Base-by-base conservation (phyloP, 2,888 invertebrate genomes). In the Autographa gamma region DNA sequence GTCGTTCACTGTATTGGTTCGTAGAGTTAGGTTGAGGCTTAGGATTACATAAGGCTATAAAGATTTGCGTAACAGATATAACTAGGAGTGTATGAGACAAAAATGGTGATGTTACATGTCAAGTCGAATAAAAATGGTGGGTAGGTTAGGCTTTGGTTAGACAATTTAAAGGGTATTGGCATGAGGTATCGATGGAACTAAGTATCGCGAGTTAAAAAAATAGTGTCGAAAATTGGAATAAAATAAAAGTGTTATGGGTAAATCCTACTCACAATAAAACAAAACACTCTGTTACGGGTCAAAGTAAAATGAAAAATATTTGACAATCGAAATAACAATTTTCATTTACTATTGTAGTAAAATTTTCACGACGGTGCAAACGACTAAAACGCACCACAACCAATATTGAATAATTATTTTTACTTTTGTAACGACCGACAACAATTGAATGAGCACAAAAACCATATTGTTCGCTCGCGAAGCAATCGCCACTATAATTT, bases 401-500 rank as follows among this genome's bases (percentile, higher is more conserved):
- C 60, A 67, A 77, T 71, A 56, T 80, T 56, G 3, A 18, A 63
- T 19, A 2, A 48, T 58, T 34, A 34, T 34, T 63, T 68, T 25
- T 11, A 18, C 52, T 54, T 79, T 60, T 41, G n/a, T 63, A 65
- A 76, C 61, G 41, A 65, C 34, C 19, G 16, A 11, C 9, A 11
- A 25, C 54, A 31, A 59, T 63, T 62, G 48, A 64, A 65, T 71
- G 31, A 32, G 54, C 11, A 56, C 14, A 62, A 76, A 67, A 75
- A 71, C 58, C 25, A 56, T 32, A 76, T 71, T 71, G 52, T 43
- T 25, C 63, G 48, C 63, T 41, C 62, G 31, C 62, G 34, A 25
- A 63, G 71, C 69, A 71, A 66, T 81, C 66, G 60, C 58, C 66
- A 68, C 54, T 54, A 66, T 43, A 73, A 80, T 71, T 71, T 67